Conservation (phyloP, 2,113 vertebrate genomes). For the Deroptyus accipitrinus region DNA sequence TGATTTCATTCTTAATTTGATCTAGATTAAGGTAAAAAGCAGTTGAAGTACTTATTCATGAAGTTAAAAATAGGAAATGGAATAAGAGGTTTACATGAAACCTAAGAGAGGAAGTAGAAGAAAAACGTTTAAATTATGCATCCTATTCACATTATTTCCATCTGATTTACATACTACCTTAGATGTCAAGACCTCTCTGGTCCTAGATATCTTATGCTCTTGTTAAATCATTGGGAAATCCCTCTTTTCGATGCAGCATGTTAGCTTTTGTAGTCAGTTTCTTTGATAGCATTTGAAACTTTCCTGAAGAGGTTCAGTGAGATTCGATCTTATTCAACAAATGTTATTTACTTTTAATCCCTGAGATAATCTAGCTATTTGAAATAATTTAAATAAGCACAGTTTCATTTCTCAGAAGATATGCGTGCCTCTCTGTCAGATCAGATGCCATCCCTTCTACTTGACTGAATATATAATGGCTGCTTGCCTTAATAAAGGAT, state of each 20-base stretch:
- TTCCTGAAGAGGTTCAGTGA: neutral
- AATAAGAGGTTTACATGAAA: neutral
- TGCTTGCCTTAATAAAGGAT: neutral
- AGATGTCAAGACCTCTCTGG: neutral
- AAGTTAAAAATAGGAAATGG: neutral
- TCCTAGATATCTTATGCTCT: neutral
- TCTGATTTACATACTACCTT: neutral
- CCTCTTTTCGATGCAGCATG: neutral
- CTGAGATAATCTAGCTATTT: neutral
- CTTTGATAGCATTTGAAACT: neutral
- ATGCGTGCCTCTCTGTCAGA: neutral
- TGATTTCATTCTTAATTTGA: neutral
- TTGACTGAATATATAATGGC: neutral
- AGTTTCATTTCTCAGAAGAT: slow-evolving; percentile 18
- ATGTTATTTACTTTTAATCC: neutral
- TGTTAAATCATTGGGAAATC: neutral
- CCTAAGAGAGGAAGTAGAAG: neutral
- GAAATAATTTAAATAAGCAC: neutral
- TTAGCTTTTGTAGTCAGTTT: neutral
- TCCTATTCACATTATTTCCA: neutral
- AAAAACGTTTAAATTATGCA: neutral
- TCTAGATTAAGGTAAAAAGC: neutral
- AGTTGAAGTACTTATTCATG: neutral
- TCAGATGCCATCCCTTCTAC: neutral
- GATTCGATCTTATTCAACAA: neutral